Evolutionary conservation across 2,888 invertebrate species (phyloP), one percentile per base, ranked within the genome.

Genomic region (Lymantria dispar): DNA sequence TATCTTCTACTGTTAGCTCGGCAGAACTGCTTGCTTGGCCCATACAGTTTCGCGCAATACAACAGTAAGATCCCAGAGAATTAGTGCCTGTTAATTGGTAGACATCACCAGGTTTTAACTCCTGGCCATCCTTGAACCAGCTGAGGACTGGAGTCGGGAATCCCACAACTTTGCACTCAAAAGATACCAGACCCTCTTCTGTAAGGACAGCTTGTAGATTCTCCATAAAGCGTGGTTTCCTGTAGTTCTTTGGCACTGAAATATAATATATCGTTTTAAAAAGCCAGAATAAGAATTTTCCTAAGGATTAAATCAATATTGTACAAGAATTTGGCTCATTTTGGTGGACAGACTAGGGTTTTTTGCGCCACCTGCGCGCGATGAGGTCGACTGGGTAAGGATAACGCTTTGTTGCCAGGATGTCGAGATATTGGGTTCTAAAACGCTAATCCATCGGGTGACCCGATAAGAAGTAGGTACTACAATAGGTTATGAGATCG

Each of bases 111-210:
- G 98, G 97, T 76, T 96, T 96, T 40, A 98, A 85, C 77, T 98
- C 97, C 76, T 97, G 96, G 0, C 97, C 97, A 78, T 98, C 98
- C 85, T 97, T 98, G 82, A 96, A 98, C 98, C 98, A 98, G 72
- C 95, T 94, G 0, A 98, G 89, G 45, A 95, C 88, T 0, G 98
- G 98, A 0, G 97, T 97, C 0, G 98, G 98, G 65, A 97, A 97
- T 0, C 97, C 98, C 1, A 97, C 97, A 0, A 98, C 97, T 83
- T 98, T 98, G 78, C 98, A 98, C 76, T 98, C 98, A 75, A 98
- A 98, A 0, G 97, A 97, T 0, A 98, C 98, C 33, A 98, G 86
- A 0, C 98, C 98, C 86, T 98, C 98, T 76, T 98, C 97, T 0
- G 98, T 97, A 42, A 98, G 91, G 41, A 98, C 94, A 8, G 98